Evolutionary conservation across 2,888 invertebrate species (phyloP).

Genomic region (Flexamia atlantica): DNA sequence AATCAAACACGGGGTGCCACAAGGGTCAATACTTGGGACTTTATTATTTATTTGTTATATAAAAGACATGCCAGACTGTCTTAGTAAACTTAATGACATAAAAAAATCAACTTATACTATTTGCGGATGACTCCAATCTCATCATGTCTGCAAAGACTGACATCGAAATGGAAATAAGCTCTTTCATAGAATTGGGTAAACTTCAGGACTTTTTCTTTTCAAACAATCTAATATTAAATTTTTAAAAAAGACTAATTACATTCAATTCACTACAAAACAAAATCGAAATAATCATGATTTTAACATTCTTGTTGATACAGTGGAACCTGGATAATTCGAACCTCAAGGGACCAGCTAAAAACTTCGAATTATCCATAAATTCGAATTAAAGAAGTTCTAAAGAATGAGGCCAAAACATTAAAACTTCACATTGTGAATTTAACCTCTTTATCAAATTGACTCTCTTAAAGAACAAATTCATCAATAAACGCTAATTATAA

Average conservation of each 20-base stretch:
- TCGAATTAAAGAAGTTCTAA: no score
- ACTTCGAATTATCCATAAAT: no score
- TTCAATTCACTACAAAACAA: constrained; percentile 1
- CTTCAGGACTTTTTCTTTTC: background rate
- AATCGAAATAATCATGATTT: background rate
- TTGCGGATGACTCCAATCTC: constrained; percentile 14
- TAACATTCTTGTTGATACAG: background rate
- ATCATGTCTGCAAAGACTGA: constrained; percentile 22
- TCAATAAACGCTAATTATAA: no score
- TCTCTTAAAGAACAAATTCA: no score
- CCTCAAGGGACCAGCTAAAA: no score
- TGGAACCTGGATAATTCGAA: no score
- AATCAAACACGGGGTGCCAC: background rate
- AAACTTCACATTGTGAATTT: no score
- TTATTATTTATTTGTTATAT: constrained; percentile 42
- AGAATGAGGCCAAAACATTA: no score
- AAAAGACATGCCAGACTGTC: constrained; percentile 19
- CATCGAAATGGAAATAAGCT: background rate
- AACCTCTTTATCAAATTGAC: no score
- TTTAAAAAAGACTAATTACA: constrained; percentile 4
- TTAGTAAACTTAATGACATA: background rate
- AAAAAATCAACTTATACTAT: constrained; percentile 13
- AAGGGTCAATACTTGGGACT: background rate
- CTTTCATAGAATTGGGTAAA: background rate
- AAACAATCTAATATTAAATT: constrained; percentile 10